These are phyloP conservation scores for Andrena marginata DNA, from an alignment of 2,888 invertebrate species.

Conservation along the genomic window DNA sequence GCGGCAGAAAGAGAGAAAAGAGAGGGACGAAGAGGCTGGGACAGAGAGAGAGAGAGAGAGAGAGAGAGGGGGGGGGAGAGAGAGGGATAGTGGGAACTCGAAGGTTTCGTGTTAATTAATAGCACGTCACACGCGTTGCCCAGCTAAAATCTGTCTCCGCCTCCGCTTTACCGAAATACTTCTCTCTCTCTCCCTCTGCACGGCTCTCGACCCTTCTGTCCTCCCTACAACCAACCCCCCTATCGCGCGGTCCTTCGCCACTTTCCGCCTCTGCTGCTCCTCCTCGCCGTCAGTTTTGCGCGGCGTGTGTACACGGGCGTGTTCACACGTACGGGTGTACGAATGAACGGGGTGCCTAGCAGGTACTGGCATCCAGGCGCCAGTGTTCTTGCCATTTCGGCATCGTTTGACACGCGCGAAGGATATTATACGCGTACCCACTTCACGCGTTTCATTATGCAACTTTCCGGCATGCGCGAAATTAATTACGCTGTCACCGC, in stretches of 20 bases:
- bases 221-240: neutral
- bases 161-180: slow-evolving; percentile 69
- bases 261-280: slow-evolving; percentile 52
- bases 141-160: slow-evolving; percentile 81
- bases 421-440: slow-evolving; percentile 57
- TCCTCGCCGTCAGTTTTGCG: slow-evolving; percentile 22
- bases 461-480: slow-evolving; percentile 51
- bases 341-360: slow-evolving; percentile 32
- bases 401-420: slow-evolving; percentile 53
- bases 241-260: slow-evolving; percentile 34
- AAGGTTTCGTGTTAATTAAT: slow-evolving; percentile 85
- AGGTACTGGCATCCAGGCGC: slow-evolving; percentile 36
- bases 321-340: slow-evolving; percentile 7
- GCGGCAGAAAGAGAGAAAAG: slow-evolving; percentile 35
- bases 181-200: slow-evolving; percentile 57
- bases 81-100: slow-evolving; percentile 69
- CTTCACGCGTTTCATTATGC: slow-evolving; percentile 55
- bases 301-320: neutral
- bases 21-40: slow-evolving; percentile 50
- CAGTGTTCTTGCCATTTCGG: slow-evolving; percentile 60
- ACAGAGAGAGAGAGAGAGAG: slow-evolving; percentile 25
- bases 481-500: slow-evolving; percentile 59
- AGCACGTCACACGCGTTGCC: slow-evolving; percentile 84
- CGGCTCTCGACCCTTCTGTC: slow-evolving; percentile 59
- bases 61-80: slow-evolving; percentile 47